phyloP scores from a whole-genome alignment of 2,888 invertebrate genomes.

The Thymelicus lineola region DNA sequence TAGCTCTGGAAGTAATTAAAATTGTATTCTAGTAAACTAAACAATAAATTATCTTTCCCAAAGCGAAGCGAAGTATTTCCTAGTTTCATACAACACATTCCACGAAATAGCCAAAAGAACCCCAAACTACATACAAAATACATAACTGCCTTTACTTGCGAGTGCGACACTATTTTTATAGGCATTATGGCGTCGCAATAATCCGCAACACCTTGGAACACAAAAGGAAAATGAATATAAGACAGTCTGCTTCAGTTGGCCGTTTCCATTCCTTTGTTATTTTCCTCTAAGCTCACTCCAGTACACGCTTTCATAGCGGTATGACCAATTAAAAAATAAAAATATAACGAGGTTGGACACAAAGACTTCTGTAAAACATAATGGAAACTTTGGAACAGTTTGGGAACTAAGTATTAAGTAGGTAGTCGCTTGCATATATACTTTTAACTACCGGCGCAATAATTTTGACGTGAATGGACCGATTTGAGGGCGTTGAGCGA shows the following conservation, averaged over 20 bases:
- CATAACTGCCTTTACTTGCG: neutral
- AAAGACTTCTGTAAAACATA: conserved; percentile 14
- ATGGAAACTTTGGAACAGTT: conserved; percentile 4
- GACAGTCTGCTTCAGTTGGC: conserved; percentile 1
- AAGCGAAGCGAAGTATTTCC: neutral
- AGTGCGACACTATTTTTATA: conserved; percentile 4
- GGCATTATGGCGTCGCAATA: conserved; percentile 30
- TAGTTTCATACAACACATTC: neutral
- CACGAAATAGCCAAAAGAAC: neutral
- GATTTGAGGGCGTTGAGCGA: neutral
- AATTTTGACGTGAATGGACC: neutral
- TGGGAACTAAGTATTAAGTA: neutral
- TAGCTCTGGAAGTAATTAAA: neutral
- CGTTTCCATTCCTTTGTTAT: conserved; percentile 24
- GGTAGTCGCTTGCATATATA: neutral
- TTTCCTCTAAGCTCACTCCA: conserved; percentile 24
- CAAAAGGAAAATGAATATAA: conserved; percentile 27
- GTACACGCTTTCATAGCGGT: conserved; percentile 15
- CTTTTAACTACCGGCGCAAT: neutral
- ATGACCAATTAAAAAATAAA: conserved; percentile 35
- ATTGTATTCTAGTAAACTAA: neutral
- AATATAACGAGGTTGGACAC: conserved; percentile 28
- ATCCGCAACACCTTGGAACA: conserved; percentile 27
- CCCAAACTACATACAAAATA: neutral
- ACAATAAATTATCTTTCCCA: neutral